A percentile compares a stretch with the other conserved stretches of the same genome.
These are phyloP conservation scores for Parnassius smintheus DNA, from an alignment of 2,888 invertebrate species.

Conservation along the genomic window DNA sequence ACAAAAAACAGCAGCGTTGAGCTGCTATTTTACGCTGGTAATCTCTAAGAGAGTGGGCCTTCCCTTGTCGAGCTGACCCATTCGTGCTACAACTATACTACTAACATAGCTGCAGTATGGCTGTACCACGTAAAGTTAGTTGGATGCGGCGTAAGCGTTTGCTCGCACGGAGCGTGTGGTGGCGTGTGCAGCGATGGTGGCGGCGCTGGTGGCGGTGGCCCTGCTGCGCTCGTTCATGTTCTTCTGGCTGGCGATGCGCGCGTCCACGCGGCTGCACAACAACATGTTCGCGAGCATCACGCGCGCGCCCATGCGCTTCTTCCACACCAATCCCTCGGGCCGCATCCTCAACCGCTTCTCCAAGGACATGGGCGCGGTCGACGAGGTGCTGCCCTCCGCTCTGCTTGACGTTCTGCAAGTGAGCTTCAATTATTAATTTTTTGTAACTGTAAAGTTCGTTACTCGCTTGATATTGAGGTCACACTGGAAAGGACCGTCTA, in stretches of 20 bases:
- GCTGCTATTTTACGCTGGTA: too few relatives aligned
- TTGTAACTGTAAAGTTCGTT: neutral
- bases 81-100: too few relatives aligned
- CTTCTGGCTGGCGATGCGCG: constrained; percentile 85
- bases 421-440: neutral
- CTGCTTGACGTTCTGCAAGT: constrained; percentile 83
- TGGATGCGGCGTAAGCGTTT: too few relatives aligned
- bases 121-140: too few relatives aligned
- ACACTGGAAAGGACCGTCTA: too few relatives aligned
- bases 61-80: too few relatives aligned
- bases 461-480: too few relatives aligned
- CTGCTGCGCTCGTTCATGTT: constrained; percentile 80
- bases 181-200: constrained; percentile 62
- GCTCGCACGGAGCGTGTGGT: too few relatives aligned
- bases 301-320: constrained; percentile 91
- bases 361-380: constrained; percentile 91
- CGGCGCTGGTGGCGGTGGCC: constrained; percentile 72
- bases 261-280: constrained; percentile 90
- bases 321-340: constrained; percentile 92
- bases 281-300: constrained; percentile 92
- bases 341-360: constrained; percentile 93
- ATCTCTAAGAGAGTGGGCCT: too few relatives aligned
- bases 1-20: too few relatives aligned
- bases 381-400: constrained; percentile 83
- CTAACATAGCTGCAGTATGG: too few relatives aligned